These are phyloP conservation scores for Nymphicus hollandicus DNA, from an alignment of 2,113 vertebrate genomes.

Conservation along the genomic window DNA sequence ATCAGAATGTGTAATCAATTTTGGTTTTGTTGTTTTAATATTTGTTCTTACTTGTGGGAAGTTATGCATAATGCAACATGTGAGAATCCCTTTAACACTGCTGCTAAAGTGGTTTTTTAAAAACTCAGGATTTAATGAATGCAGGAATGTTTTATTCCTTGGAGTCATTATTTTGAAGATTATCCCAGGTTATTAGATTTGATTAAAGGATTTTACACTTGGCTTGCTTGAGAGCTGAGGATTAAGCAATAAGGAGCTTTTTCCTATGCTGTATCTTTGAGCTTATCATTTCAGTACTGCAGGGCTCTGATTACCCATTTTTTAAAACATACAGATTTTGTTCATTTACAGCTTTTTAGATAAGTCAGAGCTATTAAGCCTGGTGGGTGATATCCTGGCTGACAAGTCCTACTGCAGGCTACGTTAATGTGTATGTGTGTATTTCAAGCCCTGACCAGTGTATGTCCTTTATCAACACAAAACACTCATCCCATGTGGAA, in stretches of 20 bases:
- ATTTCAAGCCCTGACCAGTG: not conserved
- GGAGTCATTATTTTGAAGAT: constrained; percentile 62
- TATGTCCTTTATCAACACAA: not conserved
- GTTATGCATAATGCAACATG: not conserved
- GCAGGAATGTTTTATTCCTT: constrained; percentile 40
- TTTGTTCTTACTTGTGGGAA: not conserved
- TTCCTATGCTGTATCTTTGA: constrained; percentile 11
- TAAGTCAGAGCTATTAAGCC: constrained; percentile 27
- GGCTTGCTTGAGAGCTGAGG: constrained; percentile 25
- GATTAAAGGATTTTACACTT: constrained; percentile 64
- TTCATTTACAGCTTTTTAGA: constrained; percentile 63
- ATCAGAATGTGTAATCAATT: not conserved
- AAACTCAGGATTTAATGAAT: constrained; percentile 16
- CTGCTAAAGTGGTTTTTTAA: not conserved
- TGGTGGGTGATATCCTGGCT: constrained; percentile 9
- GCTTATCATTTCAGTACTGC: constrained; percentile 27
- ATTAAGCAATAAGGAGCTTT: constrained; percentile 69
- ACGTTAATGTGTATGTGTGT: not conserved
- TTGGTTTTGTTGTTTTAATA: not conserved
- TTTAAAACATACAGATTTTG: constrained; percentile 46
- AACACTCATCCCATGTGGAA: not conserved
- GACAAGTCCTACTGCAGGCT: not conserved
- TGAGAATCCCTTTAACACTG: not conserved
- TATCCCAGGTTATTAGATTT: constrained; percentile 62
- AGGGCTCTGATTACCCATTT: constrained; percentile 10